A percentile compares a stretch with the other conserved stretches of the same genome.
Conservation (phyloP, 2,888 invertebrate genomes). For the Ophraella communa region DNA sequence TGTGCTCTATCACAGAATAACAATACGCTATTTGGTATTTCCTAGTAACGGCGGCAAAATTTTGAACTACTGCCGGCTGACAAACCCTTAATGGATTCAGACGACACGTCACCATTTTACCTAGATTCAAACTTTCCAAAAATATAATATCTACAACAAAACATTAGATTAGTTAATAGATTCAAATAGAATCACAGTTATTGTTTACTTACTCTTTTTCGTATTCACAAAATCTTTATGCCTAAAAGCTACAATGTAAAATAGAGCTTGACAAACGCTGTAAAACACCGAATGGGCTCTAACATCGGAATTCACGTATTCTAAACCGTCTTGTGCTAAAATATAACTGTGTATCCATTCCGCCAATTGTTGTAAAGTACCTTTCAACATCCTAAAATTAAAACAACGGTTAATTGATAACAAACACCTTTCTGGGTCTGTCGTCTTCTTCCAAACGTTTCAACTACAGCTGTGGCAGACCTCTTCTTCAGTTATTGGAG, state of each 20-base stretch:
- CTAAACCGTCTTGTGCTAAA: conserved; percentile 67
- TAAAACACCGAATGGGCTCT: conserved; percentile 89
- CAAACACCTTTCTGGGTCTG: too few relatives aligned
- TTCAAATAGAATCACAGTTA: too few relatives aligned
- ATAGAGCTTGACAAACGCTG: conserved; percentile 88
- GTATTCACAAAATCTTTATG: conserved; percentile 80
- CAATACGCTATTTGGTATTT: conserved; percentile 92
- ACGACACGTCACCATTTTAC: conserved; percentile 82
- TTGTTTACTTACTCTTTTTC: conserved; percentile 74
- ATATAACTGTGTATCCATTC: conserved; percentile 89
- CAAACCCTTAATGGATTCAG: conserved; percentile 90
- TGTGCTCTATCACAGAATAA: conserved; percentile 87
- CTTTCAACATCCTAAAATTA: conserved; percentile 66
- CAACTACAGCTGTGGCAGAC: too few relatives aligned
- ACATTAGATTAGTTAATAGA: not conserved
- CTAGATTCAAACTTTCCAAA: conserved; percentile 81
- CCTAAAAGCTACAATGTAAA: conserved; percentile 91
- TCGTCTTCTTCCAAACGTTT: too few relatives aligned
- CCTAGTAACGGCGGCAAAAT: conserved; percentile 82
- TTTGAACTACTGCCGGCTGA: conserved; percentile 75
- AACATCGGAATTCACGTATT: conserved; percentile 65
- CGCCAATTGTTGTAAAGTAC: conserved; percentile 73
- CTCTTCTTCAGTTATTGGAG: too few relatives aligned
- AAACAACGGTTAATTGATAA: not conserved
- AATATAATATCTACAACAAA: conserved; percentile 74